phyloP scores from a whole-genome alignment of 2,888 invertebrate genomes.

The Cryptocephalus primarius region DNA sequence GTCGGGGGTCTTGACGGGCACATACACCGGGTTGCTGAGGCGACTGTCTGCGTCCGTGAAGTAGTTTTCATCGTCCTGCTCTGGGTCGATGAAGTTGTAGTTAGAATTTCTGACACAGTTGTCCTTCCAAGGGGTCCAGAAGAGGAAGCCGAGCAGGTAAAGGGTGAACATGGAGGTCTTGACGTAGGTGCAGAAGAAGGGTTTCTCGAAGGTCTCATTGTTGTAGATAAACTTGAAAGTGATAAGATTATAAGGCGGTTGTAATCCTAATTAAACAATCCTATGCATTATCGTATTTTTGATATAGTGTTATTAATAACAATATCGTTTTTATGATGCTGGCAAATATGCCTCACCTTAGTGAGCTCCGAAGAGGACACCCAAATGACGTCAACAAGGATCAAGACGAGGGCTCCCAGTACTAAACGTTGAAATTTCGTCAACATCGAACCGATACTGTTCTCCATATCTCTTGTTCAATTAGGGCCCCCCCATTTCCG shows the following conservation, averaged over 20 bases:
- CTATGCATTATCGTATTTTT: too few species aligned
- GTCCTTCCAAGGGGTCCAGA: constrained; percentile 84
- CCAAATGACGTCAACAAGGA: constrained; percentile 92
- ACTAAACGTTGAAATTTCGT: constrained; percentile 62
- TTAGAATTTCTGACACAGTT: constrained; percentile 53
- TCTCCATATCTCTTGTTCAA: constrained; percentile 8
- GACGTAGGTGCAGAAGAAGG: constrained; percentile 91
- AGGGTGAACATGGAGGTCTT: constrained; percentile 90
- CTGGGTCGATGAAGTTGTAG: constrained; percentile 67
- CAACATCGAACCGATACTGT: constrained; percentile 36
- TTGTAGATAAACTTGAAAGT: constrained; percentile 69
- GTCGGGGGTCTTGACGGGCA: constrained; percentile 72
- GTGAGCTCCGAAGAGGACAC: constrained; percentile 91
- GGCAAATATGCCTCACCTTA: constrained; percentile 50
- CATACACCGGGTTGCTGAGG: constrained; percentile 80
- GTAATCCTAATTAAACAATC: too few species aligned
- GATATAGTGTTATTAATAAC: too few species aligned
- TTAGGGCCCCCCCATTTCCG: constrained; percentile 6
- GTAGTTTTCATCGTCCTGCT: constrained; percentile 69
- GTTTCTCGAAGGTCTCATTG: constrained; percentile 80
- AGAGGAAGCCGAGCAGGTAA: constrained; percentile 79
- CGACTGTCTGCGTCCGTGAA: constrained; percentile 48
- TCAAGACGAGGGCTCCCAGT: constrained; percentile 74
- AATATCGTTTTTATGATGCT: too few species aligned
- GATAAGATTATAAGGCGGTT: not conserved